Percentiles rank a stretch among this genome's conserved stretches.
Conservation (phyloP, 2,888 invertebrate species). For the Acrobasis suavella region DNA sequence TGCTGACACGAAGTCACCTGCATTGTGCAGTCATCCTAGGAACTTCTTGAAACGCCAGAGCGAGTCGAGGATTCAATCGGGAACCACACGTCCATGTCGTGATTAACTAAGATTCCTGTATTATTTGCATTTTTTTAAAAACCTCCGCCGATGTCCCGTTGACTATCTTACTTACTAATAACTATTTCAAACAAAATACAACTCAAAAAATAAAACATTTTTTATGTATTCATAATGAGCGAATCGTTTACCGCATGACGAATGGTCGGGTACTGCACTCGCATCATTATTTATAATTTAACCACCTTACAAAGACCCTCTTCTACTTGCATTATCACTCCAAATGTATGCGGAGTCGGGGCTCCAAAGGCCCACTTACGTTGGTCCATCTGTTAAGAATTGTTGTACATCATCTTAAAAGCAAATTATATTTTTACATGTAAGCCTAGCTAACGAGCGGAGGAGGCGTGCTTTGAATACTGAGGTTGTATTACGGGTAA, state of each 20-base stretch:
- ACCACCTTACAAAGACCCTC: constrained; percentile 48
- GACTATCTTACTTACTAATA: not conserved
- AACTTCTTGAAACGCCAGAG: too few species aligned
- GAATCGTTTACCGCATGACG: constrained; percentile 68
- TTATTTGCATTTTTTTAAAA: too few species aligned
- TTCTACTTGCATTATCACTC: constrained; percentile 24
- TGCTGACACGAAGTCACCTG: too few species aligned
- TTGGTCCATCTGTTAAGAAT: constrained; percentile 57
- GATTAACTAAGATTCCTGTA: too few species aligned
- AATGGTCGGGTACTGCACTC: constrained; percentile 52
- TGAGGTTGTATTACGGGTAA: too few species aligned
- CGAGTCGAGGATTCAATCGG: too few species aligned
- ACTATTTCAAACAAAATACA: not conserved
- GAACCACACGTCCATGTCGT: too few species aligned
- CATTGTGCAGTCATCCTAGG: too few species aligned
- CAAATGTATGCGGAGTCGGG: constrained; percentile 14
- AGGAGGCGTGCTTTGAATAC: constrained; percentile 4
- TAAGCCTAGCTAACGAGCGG: constrained; percentile 15
- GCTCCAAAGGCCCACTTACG: constrained; percentile 39
- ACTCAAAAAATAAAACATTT: constrained; percentile 13
- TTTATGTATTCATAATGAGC: constrained; percentile 54
- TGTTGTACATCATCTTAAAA: constrained; percentile 60
- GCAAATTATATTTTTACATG: constrained; percentile 58
- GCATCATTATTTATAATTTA: constrained; percentile 67
- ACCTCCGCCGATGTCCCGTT: too few species aligned